Conservation (phyloP, 92 coral and sea anemone species). For the Zoanthus sansibaricus region DNA sequence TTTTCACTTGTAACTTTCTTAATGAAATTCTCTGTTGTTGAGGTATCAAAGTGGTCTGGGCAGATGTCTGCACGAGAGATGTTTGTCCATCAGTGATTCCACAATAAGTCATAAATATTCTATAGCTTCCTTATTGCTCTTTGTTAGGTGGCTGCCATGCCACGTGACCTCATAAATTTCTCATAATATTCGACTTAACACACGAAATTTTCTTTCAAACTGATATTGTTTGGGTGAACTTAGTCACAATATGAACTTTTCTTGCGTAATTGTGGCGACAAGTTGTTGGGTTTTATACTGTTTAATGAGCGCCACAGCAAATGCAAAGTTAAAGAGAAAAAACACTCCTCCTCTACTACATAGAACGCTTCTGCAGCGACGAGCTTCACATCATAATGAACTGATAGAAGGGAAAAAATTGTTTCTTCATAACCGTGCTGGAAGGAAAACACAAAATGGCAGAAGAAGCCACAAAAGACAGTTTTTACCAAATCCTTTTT, state of each 20-base stretch:
- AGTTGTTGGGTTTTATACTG: constrained; percentile 9
- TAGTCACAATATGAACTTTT: constrained; percentile 19
- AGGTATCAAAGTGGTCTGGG: too few relatives aligned
- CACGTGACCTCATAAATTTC: constrained; percentile 41
- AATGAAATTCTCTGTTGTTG: too few relatives aligned
- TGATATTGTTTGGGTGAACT: constrained; percentile 7
- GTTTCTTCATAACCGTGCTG: neutral
- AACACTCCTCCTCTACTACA: neutral
- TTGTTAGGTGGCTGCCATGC: constrained; percentile 25
- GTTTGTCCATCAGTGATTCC: neutral
- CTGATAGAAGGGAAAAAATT: neutral
- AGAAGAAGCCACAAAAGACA: constrained; percentile 34
- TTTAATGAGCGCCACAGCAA: neutral
- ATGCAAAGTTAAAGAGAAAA: neutral
- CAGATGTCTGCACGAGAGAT: neutral
- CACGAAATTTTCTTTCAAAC: constrained; percentile 3
- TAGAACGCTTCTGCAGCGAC: neutral
- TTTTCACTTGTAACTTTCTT: too few relatives aligned
- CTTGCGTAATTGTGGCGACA: neutral
- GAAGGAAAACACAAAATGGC: neutral
- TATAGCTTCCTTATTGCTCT: constrained; percentile 1
- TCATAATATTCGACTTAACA: neutral
- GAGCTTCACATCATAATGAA: neutral
- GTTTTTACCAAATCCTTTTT: constrained; percentile 51
- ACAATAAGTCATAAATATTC: neutral